These are phyloP conservation scores for Aeoliscus strigatus DNA, from an alignment of 2,797 vertebrate species.

Conservation along the genomic window DNA sequence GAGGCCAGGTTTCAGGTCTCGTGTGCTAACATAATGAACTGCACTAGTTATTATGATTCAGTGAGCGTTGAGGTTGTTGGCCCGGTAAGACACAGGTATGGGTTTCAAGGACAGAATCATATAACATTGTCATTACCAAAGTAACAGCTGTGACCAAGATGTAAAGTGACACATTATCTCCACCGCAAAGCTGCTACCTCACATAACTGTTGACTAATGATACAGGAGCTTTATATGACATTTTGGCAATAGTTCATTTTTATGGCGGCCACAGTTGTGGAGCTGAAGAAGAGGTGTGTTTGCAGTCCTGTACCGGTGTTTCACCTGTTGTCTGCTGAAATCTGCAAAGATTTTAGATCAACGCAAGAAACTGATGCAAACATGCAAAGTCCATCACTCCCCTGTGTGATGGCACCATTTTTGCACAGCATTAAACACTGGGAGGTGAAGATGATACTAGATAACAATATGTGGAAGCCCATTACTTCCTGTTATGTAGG, in stretches of 20 bases:
- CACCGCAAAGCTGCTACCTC: slow-evolving; percentile 28
- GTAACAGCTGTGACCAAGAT: slow-evolving; percentile 58
- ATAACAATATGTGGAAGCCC: no score
- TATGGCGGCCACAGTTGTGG: slow-evolving; percentile 28
- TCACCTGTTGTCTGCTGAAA: no score
- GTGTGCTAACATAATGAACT: slow-evolving; percentile 35
- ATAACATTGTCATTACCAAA: slow-evolving; percentile 59
- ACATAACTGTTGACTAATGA: slow-evolving; percentile 49
- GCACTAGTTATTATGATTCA: slow-evolving; percentile 47
- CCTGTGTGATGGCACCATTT: no score
- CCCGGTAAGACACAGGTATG: slow-evolving; percentile 30
- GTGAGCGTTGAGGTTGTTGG: slow-evolving; percentile 34
- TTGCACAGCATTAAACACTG: no score
- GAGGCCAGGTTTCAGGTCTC: slow-evolving; percentile 22
- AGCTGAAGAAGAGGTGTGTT: slow-evolving; percentile 10
- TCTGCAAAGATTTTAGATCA: no score
- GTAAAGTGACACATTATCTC: slow-evolving; percentile 55
- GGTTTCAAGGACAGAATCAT: slow-evolving; percentile 60
- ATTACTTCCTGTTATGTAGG: no score
- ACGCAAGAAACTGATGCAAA: no score
- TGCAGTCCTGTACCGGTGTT: background rate
- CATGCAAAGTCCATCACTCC: no score
- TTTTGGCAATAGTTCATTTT: slow-evolving; percentile 44
- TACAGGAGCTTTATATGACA: slow-evolving; percentile 29
- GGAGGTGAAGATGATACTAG: no score